Evolutionary conservation across 30 jellyfish, hydroid and myxozoan genomes (phyloP).

Genomic region (Aurelia sp.): DNA sequence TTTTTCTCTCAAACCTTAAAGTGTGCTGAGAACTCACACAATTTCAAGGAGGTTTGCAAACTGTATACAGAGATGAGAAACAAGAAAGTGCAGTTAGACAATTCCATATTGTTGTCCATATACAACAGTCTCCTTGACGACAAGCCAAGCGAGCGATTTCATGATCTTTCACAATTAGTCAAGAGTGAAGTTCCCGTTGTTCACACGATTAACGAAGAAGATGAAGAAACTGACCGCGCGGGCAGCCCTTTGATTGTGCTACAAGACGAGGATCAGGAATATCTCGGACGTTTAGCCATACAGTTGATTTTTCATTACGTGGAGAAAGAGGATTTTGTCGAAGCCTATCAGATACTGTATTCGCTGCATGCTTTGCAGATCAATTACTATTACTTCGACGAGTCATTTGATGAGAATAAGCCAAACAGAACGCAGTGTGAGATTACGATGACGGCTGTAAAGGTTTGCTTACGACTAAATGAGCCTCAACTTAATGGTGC

Average conservation of each 20-base stretch:
- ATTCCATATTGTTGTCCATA: neutral
- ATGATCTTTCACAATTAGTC: constrained; percentile 4
- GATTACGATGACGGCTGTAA: constrained; percentile 53
- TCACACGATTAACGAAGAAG: constrained; percentile 18
- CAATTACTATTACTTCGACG: constrained; percentile 52
- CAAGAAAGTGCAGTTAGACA: constrained; percentile 14
- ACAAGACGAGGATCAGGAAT: constrained; percentile 39
- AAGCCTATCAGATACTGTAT: constrained; percentile 47
- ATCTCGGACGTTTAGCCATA: constrained; percentile 76
- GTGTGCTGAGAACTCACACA: constrained; percentile 36
- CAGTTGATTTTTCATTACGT: constrained; percentile 29
- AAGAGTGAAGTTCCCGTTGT: constrained; percentile 12
- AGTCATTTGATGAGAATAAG: neutral
- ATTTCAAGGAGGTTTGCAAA: constrained; percentile 17
- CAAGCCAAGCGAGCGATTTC: constrained; percentile 10
- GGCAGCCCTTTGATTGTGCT: neutral
- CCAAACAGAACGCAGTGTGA: constrained; percentile 43
- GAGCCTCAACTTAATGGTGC: constrained; percentile 72
- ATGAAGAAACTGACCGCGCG: constrained; percentile 18
- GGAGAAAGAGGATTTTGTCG: constrained; percentile 6
- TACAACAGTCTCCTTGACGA: constrained; percentile 14
- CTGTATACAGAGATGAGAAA: constrained; percentile 24
- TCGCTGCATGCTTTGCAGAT: constrained; percentile 47
- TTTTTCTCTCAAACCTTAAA: neutral
- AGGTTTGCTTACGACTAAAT: constrained; percentile 43